These are phyloP conservation scores for Prunella strophiata DNA, from an alignment of 2,797 vertebrate genomes.

Conservation along the genomic window DNA sequence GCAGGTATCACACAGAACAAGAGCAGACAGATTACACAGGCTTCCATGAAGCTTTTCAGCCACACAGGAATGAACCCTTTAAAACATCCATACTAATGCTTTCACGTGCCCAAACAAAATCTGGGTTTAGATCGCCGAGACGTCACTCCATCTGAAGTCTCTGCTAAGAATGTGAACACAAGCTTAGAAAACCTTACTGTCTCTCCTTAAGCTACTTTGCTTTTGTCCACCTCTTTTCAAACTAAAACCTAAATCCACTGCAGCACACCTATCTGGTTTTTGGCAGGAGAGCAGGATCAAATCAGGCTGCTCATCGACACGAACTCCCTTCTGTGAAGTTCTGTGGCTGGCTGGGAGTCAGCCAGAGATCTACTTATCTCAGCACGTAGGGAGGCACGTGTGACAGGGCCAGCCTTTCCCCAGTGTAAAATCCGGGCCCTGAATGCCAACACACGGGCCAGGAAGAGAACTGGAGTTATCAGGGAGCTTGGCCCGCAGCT, in stretches of 20 bases:
- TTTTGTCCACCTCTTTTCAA: not conserved
- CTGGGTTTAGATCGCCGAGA: not conserved
- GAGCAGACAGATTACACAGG: not conserved
- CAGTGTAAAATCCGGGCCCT: not conserved
- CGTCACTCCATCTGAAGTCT: not conserved
- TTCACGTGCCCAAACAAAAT: not conserved
- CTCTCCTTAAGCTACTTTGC: not conserved
- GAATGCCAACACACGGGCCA: fast-evolving
- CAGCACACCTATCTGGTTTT: not conserved
- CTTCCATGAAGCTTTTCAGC: not conserved
- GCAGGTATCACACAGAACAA: not conserved
- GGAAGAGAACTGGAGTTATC: not conserved
- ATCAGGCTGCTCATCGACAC: not conserved
- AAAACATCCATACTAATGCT: not conserved
- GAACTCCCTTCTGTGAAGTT: not conserved
- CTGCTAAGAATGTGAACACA: not conserved
- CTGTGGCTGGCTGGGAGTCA: not conserved
- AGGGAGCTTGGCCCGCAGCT: not conserved
- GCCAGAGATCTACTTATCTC: not conserved
- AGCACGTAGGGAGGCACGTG: not conserved
- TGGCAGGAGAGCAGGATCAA: not conserved
- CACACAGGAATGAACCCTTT: not conserved
- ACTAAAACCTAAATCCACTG: not conserved
- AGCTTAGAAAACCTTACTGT: not conserved
- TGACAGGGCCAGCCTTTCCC: not conserved